Conservation (phyloP, 2,888 invertebrate genomes). For the Machimus atricapillus region DNA sequence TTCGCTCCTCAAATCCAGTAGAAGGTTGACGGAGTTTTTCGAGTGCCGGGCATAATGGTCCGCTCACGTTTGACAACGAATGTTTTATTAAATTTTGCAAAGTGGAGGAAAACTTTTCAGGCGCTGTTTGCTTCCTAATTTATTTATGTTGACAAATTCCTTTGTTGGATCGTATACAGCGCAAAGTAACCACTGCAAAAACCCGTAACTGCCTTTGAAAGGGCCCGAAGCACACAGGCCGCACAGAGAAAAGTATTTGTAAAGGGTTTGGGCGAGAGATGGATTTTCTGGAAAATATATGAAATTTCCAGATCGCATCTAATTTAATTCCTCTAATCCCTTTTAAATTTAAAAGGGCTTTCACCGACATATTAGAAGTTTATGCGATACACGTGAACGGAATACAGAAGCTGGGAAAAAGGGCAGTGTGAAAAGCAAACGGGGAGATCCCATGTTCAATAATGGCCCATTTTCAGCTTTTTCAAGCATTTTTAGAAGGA, state of each 20-base stretch:
- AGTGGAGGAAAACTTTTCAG: background rate
- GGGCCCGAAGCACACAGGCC: background rate
- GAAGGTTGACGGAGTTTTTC: background rate
- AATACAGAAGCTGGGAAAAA: background rate
- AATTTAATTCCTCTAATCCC: background rate
- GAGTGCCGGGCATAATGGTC: background rate
- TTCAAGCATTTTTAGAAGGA: background rate
- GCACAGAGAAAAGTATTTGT: background rate
- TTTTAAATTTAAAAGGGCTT: background rate
- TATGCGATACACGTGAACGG: background rate
- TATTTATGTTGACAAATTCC: background rate
- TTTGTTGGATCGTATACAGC: background rate
- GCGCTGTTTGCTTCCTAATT: background rate
- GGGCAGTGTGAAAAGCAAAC: background rate
- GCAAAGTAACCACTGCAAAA: background rate
- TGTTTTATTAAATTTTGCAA: background rate
- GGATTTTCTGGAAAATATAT: background rate
- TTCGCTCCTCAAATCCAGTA: background rate
- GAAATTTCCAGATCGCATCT: background rate
- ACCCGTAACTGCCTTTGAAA: background rate
- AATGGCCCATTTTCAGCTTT: background rate
- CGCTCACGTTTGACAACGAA: background rate
- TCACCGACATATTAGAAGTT: background rate
- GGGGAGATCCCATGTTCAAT: background rate
- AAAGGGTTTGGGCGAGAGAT: background rate